phyloP scores from a whole-genome alignment of 2,113 vertebrate genomes.

The Pelvicachromis taeniatus region DNA sequence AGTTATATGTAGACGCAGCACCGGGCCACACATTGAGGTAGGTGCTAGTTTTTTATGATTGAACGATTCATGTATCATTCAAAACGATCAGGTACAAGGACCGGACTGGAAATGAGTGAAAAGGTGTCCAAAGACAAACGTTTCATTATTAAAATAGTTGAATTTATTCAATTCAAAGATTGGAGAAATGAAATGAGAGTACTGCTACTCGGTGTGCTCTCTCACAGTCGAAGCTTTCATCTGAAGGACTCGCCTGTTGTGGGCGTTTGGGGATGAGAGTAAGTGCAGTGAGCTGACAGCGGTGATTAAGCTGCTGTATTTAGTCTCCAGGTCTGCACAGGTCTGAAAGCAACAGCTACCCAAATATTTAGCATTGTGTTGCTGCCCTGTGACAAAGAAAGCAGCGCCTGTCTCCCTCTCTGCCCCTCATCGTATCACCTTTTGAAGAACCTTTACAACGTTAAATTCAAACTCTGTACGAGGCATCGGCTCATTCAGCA shows the following conservation, averaged over 20 bases:
- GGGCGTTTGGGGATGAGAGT: neutral
- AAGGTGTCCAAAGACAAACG: neutral
- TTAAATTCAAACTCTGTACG: neutral
- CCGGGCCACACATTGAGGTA: too few relatives aligned
- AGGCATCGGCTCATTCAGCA: neutral
- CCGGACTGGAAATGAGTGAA: neutral
- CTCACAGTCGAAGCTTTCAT: accelerated
- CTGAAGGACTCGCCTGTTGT: neutral
- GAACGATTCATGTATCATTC: neutral
- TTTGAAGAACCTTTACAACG: neutral
- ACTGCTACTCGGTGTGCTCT: neutral
- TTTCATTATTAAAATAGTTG: neutral
- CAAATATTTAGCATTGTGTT: neutral
- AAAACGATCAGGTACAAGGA: neutral
- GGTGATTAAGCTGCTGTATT: neutral
- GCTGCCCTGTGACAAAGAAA: neutral
- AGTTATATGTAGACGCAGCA: too few relatives aligned
- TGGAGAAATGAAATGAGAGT: neutral
- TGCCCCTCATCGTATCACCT: neutral
- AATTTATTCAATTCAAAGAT: neutral
- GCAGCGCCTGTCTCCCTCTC: neutral
- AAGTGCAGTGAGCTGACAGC: neutral
- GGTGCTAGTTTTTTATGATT: neutral
- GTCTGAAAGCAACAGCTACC: neutral
- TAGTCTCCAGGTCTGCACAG: neutral